phyloP scores from a whole-genome alignment of 2,888 invertebrate species.

The Choristoneura rosaceana region DNA sequence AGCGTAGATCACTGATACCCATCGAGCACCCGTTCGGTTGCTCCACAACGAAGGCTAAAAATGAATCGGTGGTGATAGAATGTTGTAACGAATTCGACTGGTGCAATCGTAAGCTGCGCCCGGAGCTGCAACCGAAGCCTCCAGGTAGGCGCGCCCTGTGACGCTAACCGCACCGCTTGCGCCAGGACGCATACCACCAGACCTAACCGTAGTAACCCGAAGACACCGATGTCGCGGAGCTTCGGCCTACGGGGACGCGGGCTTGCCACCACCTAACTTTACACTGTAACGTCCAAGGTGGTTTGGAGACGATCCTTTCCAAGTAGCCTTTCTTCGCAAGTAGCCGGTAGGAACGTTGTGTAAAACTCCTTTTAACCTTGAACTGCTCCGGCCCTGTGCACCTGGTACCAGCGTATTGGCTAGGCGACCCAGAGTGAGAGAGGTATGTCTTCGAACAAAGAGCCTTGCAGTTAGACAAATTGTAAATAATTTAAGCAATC shows the following conservation, averaged over 20 bases:
- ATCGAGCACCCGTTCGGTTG: conserved; percentile 93
- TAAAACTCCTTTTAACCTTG: too few relatives aligned
- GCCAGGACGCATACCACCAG: conserved; percentile 21
- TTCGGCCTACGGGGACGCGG: conserved; percentile 14
- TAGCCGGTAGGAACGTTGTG: too few relatives aligned
- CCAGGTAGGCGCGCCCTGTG: conserved; percentile 86
- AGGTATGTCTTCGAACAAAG: too few relatives aligned
- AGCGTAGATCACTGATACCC: conserved; percentile 89
- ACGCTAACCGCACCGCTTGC: conserved; percentile 64
- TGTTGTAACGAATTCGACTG: conserved; percentile 91
- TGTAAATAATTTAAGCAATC: too few relatives aligned
- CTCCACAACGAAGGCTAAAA: conserved; percentile 90
- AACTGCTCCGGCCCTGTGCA: too few relatives aligned
- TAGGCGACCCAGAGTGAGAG: too few relatives aligned
- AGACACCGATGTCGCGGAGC: conserved; percentile 24
- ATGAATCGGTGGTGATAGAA: conserved; percentile 91
- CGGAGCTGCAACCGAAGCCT: conserved; percentile 87
- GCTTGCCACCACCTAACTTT: not conserved
- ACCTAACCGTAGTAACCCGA: conserved; percentile 36
- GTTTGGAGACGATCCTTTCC: not conserved
- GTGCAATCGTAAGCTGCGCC: conserved; percentile 90
- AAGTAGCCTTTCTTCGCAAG: not conserved
- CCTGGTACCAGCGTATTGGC: too few relatives aligned
- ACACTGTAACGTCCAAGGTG: not conserved
- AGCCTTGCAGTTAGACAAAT: too few relatives aligned